Base-by-base conservation (phyloP, 2,888 invertebrate species). In the Diloba caeruleocephala region DNA sequence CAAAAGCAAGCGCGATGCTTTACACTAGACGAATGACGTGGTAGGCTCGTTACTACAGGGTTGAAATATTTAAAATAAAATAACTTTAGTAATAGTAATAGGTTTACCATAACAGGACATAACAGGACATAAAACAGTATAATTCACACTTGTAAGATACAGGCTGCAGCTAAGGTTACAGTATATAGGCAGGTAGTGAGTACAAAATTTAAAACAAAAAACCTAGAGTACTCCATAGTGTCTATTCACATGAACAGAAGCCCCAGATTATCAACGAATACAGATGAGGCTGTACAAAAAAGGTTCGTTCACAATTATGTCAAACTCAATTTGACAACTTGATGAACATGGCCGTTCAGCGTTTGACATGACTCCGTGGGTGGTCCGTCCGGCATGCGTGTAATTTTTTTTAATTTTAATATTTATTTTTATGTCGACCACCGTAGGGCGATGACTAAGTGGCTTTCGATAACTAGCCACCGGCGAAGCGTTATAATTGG, bases 251-350 rank as follows among this genome's bases (percentile, higher is more conserved):
- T 63, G 63, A 73, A 69, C 78, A 82, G 82, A 79, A 82, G 82
- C 80, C 76, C 72, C 78, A 79, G 59, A 71, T 68, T 75, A 69
- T 74, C 69, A 57, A 75, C 66, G 65, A 73, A 77, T 76, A 75
- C 64, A 70, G 72, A 72, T 64, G 67, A 75, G 73, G 72, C 72
- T 64, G 60, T 56, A 80, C 69, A 86, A 87, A 87, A 87, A 88
- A 84, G 80, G 75, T 71, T 78, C 81, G 81, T 87, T 88, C 85
- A 85, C 87, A 89, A 91, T 91, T 90, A 91, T 87, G 92, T 92
- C 92, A 89, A 90, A 91, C 80, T 84, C 87, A 84, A 92, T 92
- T 92, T 91, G 92, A 91, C 91, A 92, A 89, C 83, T 90, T 90
- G 92, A 92, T 91, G 92, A 92, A 91, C 92, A 92, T 68, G 65